phyloP scores from a whole-genome alignment of 1,140 invertebrate genomes.

The Latrodectus geometricus region DNA sequence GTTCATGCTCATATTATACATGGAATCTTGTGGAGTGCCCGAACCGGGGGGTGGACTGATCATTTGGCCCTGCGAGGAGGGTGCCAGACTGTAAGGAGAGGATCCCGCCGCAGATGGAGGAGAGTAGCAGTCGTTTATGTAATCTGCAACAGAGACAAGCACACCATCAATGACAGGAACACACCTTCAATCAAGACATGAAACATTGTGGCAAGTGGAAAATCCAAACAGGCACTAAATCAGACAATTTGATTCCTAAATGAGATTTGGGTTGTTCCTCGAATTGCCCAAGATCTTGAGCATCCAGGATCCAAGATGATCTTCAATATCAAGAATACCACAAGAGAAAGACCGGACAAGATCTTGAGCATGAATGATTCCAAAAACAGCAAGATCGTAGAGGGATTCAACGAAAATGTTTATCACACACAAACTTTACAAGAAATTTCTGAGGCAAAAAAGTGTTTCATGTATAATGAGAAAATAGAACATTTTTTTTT shows the following conservation, averaged over 20 bases:
- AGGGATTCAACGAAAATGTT: too few relatives aligned
- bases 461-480: too few relatives aligned
- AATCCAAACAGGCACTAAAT: background rate
- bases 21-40: conserved; percentile 81
- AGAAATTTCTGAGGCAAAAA: too few relatives aligned
- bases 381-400: too few relatives aligned
- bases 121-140: conserved; percentile 60
- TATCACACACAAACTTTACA: too few relatives aligned
- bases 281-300: too few relatives aligned
- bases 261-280: background rate
- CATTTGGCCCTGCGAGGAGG: conserved; percentile 86
- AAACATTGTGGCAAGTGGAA: background rate
- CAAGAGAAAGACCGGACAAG: too few relatives aligned
- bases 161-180: background rate
- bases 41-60: conserved; percentile 85
- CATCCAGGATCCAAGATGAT: too few relatives aligned
- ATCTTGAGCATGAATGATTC: too few relatives aligned
- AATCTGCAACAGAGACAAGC: conserved; percentile 26
- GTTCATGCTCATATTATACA: conserved; percentile 90
- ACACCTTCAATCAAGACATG: background rate
- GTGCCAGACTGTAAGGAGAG: conserved; percentile 90
- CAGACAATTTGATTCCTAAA: background rate
- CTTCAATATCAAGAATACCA: too few relatives aligned
- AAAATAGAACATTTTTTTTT: too few relatives aligned
- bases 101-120: conserved; percentile 75